These are phyloP conservation scores for Tetraodon nigroviridis DNA, from an alignment of 2,113 vertebrate genomes.

Conservation along the genomic window DNA sequence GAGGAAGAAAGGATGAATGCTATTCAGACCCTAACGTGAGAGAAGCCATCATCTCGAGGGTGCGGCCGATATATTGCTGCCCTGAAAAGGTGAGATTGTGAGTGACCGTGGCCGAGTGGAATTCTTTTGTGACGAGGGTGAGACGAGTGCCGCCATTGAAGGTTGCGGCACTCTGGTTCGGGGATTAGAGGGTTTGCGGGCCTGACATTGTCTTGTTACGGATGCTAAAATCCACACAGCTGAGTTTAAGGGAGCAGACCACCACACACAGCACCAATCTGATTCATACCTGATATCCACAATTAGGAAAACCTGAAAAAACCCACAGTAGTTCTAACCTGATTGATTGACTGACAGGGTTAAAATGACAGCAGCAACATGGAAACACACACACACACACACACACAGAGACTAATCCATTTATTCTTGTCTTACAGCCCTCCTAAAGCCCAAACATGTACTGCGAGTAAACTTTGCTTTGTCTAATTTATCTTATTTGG, in stretches of 20 bases:
- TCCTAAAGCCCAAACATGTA: constrained; percentile 34
- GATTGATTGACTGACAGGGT: background rate
- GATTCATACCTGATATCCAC: background rate
- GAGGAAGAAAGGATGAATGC: constrained; percentile 43
- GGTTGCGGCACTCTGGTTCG: background rate
- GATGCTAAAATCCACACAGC: background rate
- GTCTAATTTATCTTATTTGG: constrained; percentile 57
- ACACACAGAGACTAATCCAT: constrained; percentile 15
- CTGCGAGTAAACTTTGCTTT: constrained; percentile 48
- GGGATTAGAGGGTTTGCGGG: background rate
- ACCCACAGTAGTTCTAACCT: background rate
- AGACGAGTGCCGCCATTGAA: constrained; percentile 22
- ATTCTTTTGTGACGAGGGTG: constrained; percentile 32
- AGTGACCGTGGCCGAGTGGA: constrained; percentile 14
- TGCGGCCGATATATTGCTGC: constrained; percentile 32
- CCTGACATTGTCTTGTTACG: background rate
- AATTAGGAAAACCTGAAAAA: too few relatives aligned
- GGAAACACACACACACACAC: background rate
- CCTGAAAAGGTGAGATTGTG: constrained; percentile 37
- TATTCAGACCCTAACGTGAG: constrained; percentile 27
- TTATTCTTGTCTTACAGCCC: constrained; percentile 6
- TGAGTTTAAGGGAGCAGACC: background rate
- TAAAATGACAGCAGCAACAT: background rate
- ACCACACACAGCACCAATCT: background rate
- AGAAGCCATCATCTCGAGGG: constrained; percentile 43